phyloP scores from a whole-genome alignment of 2,797 vertebrate genomes.

The Phataginus tetradactyla region DNA sequence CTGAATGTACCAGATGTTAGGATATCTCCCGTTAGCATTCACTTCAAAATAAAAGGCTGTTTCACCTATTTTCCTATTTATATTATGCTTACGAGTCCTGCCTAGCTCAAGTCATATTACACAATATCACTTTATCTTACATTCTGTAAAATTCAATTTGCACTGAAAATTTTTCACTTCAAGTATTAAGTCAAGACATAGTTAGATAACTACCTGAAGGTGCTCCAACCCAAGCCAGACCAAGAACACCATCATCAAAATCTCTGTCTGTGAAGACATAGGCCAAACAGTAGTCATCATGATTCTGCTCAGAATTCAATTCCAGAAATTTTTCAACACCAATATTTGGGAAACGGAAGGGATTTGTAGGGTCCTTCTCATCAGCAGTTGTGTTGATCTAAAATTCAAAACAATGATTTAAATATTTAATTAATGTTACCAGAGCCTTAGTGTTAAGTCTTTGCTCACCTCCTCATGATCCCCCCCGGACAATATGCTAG shows the following conservation, averaged over 20 bases:
- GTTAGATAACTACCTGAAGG: slow-evolving; percentile 92
- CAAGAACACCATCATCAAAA: slow-evolving; percentile 98
- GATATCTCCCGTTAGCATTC: neutral
- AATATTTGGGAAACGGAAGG: slow-evolving; percentile 98
- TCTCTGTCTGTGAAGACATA: slow-evolving; percentile 99
- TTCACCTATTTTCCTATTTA: neutral
- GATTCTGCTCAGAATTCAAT: slow-evolving; percentile 98
- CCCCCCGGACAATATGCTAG: neutral
- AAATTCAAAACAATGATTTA: slow-evolving; percentile 70
- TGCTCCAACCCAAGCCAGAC: slow-evolving; percentile 98
- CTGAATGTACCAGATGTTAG: neutral
- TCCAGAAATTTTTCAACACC: slow-evolving; percentile 99
- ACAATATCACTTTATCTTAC: neutral
- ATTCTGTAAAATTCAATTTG: slow-evolving; percentile 3
- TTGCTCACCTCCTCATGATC: neutral
- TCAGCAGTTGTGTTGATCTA: slow-evolving; percentile 97
- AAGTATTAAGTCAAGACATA: slow-evolving; percentile 38
- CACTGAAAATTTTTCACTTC: neutral
- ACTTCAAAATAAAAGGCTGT: slow-evolving; percentile 51
- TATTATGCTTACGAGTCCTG: neutral
- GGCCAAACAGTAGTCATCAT: slow-evolving; percentile 98
- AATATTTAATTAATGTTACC: slow-evolving; percentile 10
- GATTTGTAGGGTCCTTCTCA: slow-evolving; percentile 94
- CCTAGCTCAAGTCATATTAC: neutral
- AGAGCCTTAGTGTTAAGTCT: neutral